Evolutionary conservation across 2,113 vertebrate genomes (phyloP).

Genomic region (Phylloscopus whistleri): DNA sequence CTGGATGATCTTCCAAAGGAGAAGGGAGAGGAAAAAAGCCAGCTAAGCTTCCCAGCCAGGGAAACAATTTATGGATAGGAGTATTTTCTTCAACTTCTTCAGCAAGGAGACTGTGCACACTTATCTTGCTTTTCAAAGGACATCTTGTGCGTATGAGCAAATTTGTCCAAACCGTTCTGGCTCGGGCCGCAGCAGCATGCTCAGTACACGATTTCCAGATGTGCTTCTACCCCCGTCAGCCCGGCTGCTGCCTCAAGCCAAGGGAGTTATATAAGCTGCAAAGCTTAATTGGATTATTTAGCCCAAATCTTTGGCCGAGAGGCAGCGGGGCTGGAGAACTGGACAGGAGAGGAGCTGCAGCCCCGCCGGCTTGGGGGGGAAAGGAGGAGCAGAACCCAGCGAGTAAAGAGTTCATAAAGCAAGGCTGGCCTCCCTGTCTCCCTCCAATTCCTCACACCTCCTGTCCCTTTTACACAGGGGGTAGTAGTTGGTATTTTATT

Average conservation of each 20-base stretch:
- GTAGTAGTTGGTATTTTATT: not conserved
- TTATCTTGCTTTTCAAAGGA: conserved; percentile 14
- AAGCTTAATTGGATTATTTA: conserved; percentile 59
- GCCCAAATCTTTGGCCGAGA: not conserved
- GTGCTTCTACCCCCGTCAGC: not conserved
- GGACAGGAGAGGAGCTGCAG: not conserved
- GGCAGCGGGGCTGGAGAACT: not conserved
- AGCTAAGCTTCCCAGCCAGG: not conserved
- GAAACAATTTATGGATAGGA: not conserved
- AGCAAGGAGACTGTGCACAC: not conserved
- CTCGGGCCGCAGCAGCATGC: not conserved
- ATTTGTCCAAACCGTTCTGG: not conserved
- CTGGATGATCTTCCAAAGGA: not conserved
- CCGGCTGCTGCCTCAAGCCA: conserved; percentile 4
- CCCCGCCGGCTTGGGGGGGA: not conserved
- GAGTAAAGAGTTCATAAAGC: not conserved
- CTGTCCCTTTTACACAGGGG: not conserved
- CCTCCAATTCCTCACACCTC: not conserved
- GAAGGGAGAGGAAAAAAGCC: not conserved
- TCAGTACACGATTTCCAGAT: conserved; percentile 45
- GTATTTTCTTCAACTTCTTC: not conserved
- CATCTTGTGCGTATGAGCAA: conserved; percentile 12
- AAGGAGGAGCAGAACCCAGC: not conserved
- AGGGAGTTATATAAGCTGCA: conserved; percentile 37
- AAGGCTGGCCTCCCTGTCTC: not conserved